A percentile compares a stretch with the other conserved stretches of the same genome.
Evolutionary conservation across 1,140 invertebrate species (phyloP).

Genomic region (Achroia grisella): DNA sequence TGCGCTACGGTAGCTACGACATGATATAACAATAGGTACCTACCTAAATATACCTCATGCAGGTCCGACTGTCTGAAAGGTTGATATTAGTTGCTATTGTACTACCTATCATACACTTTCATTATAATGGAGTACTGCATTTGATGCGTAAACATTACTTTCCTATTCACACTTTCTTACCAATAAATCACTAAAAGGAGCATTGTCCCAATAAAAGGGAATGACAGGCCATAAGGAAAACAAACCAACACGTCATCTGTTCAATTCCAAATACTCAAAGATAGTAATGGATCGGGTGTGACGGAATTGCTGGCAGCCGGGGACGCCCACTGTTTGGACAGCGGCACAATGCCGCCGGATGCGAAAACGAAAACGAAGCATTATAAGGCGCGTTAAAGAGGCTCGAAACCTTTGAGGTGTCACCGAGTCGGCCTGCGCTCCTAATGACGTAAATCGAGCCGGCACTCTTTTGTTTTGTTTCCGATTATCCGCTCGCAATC

Average conservation of each 20-base stretch:
- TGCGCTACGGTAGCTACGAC: too few species aligned
- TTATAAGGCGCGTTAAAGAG: slow-evolving; percentile 13
- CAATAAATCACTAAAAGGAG: slow-evolving; percentile 1
- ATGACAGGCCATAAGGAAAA: background rate
- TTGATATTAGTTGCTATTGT: too few species aligned
- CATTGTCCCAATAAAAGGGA: background rate
- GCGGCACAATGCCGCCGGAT: slow-evolving; percentile 37
- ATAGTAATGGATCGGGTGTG: slow-evolving; percentile 1
- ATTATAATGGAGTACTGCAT: background rate
- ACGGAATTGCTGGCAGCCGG: slow-evolving; percentile 6
- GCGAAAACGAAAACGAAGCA: slow-evolving; percentile 17
- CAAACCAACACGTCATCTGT: background rate
- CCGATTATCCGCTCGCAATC: slow-evolving; percentile 38
- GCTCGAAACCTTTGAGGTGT: slow-evolving; percentile 25
- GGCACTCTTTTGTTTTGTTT: slow-evolving; percentile 52
- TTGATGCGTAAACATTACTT: slow-evolving; percentile 26
- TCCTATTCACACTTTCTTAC: background rate
- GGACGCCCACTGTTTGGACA: slow-evolving; percentile 37
- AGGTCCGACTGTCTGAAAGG: too few species aligned
- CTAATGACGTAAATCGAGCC: slow-evolving; percentile 60
- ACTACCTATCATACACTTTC: too few species aligned
- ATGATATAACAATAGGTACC: too few species aligned
- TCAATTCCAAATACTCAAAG: slow-evolving; percentile 7
- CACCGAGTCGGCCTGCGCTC: slow-evolving; percentile 11
- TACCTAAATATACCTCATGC: too few species aligned